Conservation (phyloP, 2,797 vertebrate genomes). For the Micrastur ruficollis region DNA sequence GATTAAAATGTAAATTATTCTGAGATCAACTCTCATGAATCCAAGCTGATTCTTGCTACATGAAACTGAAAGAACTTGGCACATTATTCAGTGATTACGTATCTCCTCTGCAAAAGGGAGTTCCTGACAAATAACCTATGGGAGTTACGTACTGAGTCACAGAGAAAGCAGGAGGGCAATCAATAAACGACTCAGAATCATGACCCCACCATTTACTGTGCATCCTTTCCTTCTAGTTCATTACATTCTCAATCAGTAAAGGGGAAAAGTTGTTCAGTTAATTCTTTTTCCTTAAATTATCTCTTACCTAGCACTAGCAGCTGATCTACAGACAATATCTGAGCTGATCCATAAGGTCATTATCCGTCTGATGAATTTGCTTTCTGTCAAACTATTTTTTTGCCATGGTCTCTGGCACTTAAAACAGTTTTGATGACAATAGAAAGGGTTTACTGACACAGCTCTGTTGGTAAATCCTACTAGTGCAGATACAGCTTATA, state of each 20-base stretch:
- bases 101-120: not conserved
- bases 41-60: not conserved
- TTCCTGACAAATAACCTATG: not conserved
- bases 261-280: not conserved
- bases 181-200: not conserved
- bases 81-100: not conserved
- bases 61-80: not conserved
- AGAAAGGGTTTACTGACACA: constrained; percentile 16
- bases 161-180: not conserved
- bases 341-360: not conserved
- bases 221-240: not conserved
- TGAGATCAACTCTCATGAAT: not conserved
- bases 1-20: not conserved
- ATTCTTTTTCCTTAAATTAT: not conserved
- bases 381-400: not conserved
- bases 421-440: not conserved
- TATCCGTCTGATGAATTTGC: not conserved
- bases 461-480: not conserved
- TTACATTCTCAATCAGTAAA: not conserved
- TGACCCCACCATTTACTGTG: not conserved
- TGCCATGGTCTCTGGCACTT: not conserved
- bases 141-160: not conserved
- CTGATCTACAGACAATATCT: not conserved
- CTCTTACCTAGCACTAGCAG: not conserved
- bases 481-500: not conserved